Conservation (phyloP, 2,113 vertebrate species). For the Sapayoa aenigma region DNA sequence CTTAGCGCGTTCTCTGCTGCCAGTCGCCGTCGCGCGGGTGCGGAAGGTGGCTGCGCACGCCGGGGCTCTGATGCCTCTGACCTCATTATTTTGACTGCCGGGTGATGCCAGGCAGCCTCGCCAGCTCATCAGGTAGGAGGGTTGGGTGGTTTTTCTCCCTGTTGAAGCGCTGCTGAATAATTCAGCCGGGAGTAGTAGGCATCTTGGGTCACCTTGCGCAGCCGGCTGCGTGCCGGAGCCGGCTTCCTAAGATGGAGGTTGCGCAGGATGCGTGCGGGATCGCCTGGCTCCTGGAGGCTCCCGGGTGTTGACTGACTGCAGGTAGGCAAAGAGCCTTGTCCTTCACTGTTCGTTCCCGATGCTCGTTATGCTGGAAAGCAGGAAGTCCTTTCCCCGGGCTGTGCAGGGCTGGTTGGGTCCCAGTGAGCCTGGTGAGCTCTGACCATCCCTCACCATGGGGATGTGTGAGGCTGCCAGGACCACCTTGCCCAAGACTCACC, state of each 20-base stretch:
- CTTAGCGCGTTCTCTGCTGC: neutral
- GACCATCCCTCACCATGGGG: rapidly evolving
- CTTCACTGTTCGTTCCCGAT: rapidly evolving
- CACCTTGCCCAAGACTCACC: neutral
- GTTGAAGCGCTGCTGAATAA: neutral
- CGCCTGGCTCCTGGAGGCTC: neutral
- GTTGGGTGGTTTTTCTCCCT: rapidly evolving
- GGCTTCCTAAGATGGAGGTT: conserved; percentile 50
- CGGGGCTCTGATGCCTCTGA: neutral
- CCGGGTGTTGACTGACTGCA: neutral
- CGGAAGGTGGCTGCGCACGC: rapidly evolving
- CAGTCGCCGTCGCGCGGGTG: neutral
- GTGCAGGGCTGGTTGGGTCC: rapidly evolving
- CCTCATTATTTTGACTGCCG: conserved; percentile 1
- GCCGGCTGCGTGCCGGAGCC: neutral
- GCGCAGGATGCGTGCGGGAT: neutral
- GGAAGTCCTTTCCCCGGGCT: neutral
- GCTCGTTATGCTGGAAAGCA: rapidly evolving
- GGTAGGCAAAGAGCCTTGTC: neutral
- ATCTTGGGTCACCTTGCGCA: conserved; percentile 56
- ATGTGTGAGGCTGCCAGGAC: rapidly evolving
- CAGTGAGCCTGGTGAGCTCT: rapidly evolving
- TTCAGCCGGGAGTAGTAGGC: conserved; percentile 27
- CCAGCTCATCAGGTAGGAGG: neutral
- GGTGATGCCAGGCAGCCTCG: neutral